phyloP scores from a whole-genome alignment of 2,797 vertebrate species.

The Oreochromis mossambicus region DNA sequence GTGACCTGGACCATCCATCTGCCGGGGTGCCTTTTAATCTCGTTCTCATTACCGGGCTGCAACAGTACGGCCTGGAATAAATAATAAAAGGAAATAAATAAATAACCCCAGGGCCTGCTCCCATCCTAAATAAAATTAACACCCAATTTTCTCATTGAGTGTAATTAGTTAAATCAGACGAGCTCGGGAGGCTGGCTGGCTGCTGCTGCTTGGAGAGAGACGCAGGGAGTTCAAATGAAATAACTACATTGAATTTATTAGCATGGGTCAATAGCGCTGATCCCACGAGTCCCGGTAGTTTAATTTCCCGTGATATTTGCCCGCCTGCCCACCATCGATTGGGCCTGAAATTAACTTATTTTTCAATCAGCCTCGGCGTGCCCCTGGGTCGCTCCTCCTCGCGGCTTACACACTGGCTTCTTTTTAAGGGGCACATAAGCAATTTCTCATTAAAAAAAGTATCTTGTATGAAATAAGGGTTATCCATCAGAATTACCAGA shows the following conservation, averaged over 20 bases:
- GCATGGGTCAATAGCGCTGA: slow-evolving; percentile 92
- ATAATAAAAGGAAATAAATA: slow-evolving; percentile 76
- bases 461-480: slow-evolving; percentile 75
- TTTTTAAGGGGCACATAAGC: slow-evolving; percentile 84
- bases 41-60: slow-evolving; percentile 83
- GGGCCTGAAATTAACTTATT: slow-evolving; percentile 99
- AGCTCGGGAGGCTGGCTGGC: slow-evolving; percentile 70
- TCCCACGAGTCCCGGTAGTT: slow-evolving; percentile 92
- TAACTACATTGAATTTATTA: slow-evolving; percentile 99
- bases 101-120: slow-evolving; percentile 53
- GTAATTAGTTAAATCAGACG: slow-evolving; percentile 99
- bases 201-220: slow-evolving; percentile 37
- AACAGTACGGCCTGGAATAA: slow-evolving; percentile 64
- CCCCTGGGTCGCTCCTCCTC: slow-evolving; percentile 92
- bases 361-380: slow-evolving; percentile 97
- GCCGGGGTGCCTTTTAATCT: slow-evolving; percentile 88
- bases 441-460: slow-evolving; percentile 84
- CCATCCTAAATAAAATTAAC: slow-evolving; percentile 92
- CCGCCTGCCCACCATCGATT: slow-evolving; percentile 99
- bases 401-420: slow-evolving; percentile 81
- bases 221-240: slow-evolving; percentile 82
- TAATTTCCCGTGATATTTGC: slow-evolving; percentile 99
- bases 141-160: slow-evolving; percentile 91
- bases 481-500: slow-evolving; percentile 70
- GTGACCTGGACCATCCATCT: slow-evolving; percentile 98